These are phyloP conservation scores for Caenorhabditis becei DNA, from an alignment of 2,888 invertebrate species.

Conservation along the genomic window DNA sequence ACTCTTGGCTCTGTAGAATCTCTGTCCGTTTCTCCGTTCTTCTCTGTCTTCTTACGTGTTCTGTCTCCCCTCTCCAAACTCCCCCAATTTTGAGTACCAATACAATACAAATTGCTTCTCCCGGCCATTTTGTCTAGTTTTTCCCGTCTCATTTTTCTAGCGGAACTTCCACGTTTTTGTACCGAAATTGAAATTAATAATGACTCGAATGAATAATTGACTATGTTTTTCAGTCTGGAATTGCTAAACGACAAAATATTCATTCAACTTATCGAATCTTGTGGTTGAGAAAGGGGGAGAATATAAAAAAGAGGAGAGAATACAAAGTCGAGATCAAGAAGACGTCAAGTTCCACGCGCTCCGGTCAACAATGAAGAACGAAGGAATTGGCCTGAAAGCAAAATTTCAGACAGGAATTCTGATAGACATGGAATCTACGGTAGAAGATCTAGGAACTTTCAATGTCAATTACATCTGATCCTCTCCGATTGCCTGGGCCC, in stretches of 20 bases:
- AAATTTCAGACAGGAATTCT: no score
- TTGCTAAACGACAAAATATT: not conserved
- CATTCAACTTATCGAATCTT: not conserved
- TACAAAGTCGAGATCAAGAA: not conserved
- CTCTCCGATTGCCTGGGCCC: not conserved
- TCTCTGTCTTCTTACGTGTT: conserved; percentile 18
- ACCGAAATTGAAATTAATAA: not conserved
- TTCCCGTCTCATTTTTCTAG: not conserved
- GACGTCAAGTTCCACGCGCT: conserved; percentile 18
- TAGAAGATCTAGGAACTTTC: no score
- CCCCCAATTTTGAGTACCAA: not conserved
- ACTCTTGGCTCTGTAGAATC: no score
- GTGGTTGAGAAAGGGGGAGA: not conserved
- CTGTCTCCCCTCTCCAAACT: not conserved
- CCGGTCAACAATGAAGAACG: conserved; percentile 44
- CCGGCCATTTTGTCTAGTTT: not conserved
- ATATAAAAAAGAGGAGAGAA: not conserved
- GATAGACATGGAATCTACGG: no score
- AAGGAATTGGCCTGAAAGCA: conserved; percentile 30
- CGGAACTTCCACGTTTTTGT: not conserved
- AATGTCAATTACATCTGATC: not conserved
- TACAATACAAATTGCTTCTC: not conserved
- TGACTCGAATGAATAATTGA: conserved; percentile 37
- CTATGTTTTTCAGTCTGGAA: conserved; percentile 30
- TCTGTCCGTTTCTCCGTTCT: conserved; percentile 1